These are phyloP conservation scores for Liparis tanakae DNA, from an alignment of 2,797 vertebrate genomes.

Conservation along the genomic window DNA sequence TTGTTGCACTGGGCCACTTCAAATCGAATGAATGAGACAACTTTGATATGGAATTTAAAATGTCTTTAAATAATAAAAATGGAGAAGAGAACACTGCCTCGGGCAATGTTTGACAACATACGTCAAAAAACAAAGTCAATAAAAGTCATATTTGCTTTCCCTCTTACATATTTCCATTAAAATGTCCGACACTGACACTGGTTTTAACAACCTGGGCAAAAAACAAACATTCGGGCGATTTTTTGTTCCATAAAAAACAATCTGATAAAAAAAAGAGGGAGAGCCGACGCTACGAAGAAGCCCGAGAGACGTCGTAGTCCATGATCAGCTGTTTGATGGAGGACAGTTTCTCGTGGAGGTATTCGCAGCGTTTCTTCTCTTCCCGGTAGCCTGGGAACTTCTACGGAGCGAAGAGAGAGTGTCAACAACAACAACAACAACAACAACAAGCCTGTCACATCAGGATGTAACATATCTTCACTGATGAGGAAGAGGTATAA, in stretches of 20 bases:
- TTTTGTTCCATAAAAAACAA: conserved; percentile 10
- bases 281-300: conserved; percentile 61
- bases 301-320: conserved; percentile 75
- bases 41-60: conserved; percentile 23
- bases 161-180: conserved; percentile 18
- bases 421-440: too few species aligned
- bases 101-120: conserved; percentile 24
- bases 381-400: conserved; percentile 87
- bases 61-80: conserved; percentile 10
- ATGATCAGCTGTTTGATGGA: conserved; percentile 89
- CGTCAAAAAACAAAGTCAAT: conserved; percentile 27
- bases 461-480: background rate
- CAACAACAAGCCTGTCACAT: too few species aligned
- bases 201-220: conserved; percentile 20
- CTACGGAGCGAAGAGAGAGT: conserved; percentile 60
- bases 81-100: background rate
- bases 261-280: background rate
- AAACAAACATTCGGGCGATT: conserved; percentile 5
- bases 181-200: conserved; percentile 30
- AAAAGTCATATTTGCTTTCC: conserved; percentile 21
- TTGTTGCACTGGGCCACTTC: conserved; percentile 5
- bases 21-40: conserved; percentile 8
- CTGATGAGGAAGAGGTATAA: background rate
- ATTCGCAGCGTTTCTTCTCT: conserved; percentile 89
- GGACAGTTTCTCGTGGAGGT: conserved; percentile 89